Conservation (phyloP, 2,797 vertebrate genomes). For the Falco novaeseelandiae region DNA sequence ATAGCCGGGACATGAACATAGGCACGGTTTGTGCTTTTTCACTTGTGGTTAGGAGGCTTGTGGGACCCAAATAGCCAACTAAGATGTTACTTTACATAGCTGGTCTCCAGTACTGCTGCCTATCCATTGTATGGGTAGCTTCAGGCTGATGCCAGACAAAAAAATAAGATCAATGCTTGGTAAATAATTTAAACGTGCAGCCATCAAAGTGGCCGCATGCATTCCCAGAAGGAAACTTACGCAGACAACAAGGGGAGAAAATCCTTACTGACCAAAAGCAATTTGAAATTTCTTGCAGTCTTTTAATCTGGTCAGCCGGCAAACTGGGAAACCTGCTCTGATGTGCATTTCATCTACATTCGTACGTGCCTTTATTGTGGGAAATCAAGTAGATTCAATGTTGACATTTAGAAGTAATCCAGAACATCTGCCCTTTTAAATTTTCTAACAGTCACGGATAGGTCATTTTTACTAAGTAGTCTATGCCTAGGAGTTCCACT, state of each 20-base stretch:
- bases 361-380: not conserved
- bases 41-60: not conserved
- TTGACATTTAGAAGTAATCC: slow-evolving; percentile 37
- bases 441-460: slow-evolving; percentile 12
- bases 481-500: not conserved
- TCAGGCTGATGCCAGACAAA: not conserved
- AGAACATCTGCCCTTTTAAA: slow-evolving; percentile 25
- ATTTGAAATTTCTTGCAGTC: slow-evolving; percentile 1
- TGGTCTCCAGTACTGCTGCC: not conserved
- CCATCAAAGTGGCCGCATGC: not conserved
- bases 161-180: not conserved
- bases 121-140: not conserved
- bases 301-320: not conserved
- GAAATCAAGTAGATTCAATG: slow-evolving; percentile 46
- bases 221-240: not conserved
- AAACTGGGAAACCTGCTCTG: not conserved
- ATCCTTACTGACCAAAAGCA: not conserved
- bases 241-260: not conserved
- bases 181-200: slow-evolving; percentile 26
- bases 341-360: not conserved
- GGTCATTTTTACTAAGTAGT: slow-evolving; percentile 6
- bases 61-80: not conserved
- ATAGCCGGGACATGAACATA: not conserved
- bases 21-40: not conserved
- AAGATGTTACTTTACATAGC: not conserved